Percentiles rank a stretch among this genome's conserved stretches.
phyloP scores from a whole-genome alignment of 2,113 vertebrate species.

The Oceanodroma tethys region DNA sequence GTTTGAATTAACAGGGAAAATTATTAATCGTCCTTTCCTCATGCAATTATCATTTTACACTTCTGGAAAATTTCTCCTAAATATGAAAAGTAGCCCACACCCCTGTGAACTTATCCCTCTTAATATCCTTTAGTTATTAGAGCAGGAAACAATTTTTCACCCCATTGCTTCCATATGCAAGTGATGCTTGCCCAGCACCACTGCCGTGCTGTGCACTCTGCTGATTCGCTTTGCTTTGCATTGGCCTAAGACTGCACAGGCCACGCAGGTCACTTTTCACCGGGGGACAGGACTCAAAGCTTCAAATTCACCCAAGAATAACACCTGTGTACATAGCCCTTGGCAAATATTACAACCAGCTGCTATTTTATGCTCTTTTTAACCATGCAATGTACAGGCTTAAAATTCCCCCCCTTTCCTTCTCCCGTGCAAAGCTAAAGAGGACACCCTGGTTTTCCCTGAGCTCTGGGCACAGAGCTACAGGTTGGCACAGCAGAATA shows the following conservation, averaged over 20 bases:
- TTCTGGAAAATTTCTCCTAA: neutral
- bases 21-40: constrained; percentile 25
- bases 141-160: constrained; percentile 44
- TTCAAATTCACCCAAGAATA: neutral
- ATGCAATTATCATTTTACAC: constrained; percentile 29
- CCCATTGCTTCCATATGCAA: neutral
- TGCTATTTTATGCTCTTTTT: neutral
- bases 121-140: neutral
- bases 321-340: neutral
- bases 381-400: too few species aligned
- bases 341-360: neutral
- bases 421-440: neutral
- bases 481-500: neutral
- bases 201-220: rapidly evolving
- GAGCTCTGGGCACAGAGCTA: neutral
- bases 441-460: rapidly evolving
- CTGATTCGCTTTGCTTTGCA: neutral
- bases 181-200: neutral
- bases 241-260: neutral
- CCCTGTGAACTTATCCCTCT: neutral
- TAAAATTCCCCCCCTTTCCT: neutral
- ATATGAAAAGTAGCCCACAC: neutral
- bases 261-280: neutral
- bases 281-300: neutral
- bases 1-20: constrained; percentile 33